Percentiles rank a stretch among this genome's conserved stretches.
Evolutionary conservation across 37 sponge, comb jelly and placozoan species (phyloP).

Genomic region (Eunapius fragilis): DNA sequence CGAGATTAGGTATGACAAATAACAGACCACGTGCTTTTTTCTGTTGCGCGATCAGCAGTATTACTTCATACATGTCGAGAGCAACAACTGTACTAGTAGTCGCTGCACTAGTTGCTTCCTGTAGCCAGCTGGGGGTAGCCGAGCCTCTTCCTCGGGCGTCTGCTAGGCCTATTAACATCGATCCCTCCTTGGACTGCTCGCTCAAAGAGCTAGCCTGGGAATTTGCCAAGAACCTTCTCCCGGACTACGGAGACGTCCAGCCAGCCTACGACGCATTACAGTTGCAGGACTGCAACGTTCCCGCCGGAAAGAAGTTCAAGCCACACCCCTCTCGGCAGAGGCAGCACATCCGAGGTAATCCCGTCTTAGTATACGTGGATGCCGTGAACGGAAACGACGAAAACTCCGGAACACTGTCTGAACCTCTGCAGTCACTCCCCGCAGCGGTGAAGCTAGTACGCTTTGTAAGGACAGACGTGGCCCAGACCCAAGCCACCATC

Average conservation of each 20-base stretch:
- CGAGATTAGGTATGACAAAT: too few species aligned
- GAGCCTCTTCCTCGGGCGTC: conserved; percentile 15
- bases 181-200: conserved; percentile 29
- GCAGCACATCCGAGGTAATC: background rate
- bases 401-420: conserved; percentile 32
- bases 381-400: conserved; percentile 11
- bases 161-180: conserved; percentile 13
- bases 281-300: conserved; percentile 2
- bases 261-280: conserved; percentile 40
- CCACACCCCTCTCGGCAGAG: background rate
- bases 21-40: too few species aligned
- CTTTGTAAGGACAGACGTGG: background rate
- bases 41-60: too few species aligned
- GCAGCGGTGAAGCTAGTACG: conserved; percentile 24
- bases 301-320: background rate
- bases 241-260: conserved; percentile 10
- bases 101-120: background rate
- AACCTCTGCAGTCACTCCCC: conserved; percentile 28
- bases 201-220: conserved; percentile 40
- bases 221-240: conserved; percentile 40
- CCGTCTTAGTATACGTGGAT: conserved; percentile 13
- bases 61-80: too few species aligned
- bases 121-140: background rate
- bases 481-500: background rate
- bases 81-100: too few species aligned